Evolutionary conservation across 1,140 invertebrate genomes (phyloP).

Genomic region (Drosophila sulfurigaster): DNA sequence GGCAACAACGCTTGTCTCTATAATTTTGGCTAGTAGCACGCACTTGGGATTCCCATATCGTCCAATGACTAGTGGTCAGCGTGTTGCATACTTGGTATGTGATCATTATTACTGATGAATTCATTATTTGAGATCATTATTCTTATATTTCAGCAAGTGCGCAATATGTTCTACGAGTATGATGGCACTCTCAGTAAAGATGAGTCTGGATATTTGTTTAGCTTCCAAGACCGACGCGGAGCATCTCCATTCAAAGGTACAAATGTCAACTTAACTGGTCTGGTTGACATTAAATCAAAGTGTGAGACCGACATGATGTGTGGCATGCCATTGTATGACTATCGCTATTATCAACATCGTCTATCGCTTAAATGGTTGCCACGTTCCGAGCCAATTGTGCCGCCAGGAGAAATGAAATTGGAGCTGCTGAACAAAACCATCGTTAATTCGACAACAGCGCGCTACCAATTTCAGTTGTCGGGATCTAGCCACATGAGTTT

Average conservation of each 20-base stretch:
- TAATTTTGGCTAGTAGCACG: slow-evolving; percentile 88
- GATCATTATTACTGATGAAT: background rate
- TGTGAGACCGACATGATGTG: slow-evolving; percentile 90
- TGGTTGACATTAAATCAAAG: slow-evolving; percentile 86
- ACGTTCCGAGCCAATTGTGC: slow-evolving; percentile 42
- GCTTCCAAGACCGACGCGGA: slow-evolving; percentile 89
- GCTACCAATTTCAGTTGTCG: slow-evolving; percentile 73
- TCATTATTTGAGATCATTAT: background rate
- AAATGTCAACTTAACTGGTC: slow-evolving; percentile 84
- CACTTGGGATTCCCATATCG: slow-evolving; percentile 92
- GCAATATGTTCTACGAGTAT: slow-evolving; percentile 87
- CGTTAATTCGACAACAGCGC: slow-evolving; percentile 22
- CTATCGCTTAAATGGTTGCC: slow-evolving; percentile 56
- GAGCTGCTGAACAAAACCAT: slow-evolving; percentile 54
- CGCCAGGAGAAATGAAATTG: slow-evolving; percentile 45
- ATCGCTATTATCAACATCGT: slow-evolving; percentile 71
- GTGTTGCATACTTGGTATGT: slow-evolving; percentile 89
- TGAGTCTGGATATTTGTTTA: slow-evolving; percentile 90
- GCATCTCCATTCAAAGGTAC: slow-evolving; percentile 86
- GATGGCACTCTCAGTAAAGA: slow-evolving; percentile 86
- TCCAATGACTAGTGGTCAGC: slow-evolving; percentile 88
- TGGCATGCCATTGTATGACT: slow-evolving; percentile 90
- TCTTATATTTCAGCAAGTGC: slow-evolving; percentile 86
- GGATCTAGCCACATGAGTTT: slow-evolving; percentile 91
- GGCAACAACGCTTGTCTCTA: slow-evolving; percentile 81